phyloP scores from a whole-genome alignment of 2,113 vertebrate genomes.

The Brevimyrus niger region DNA sequence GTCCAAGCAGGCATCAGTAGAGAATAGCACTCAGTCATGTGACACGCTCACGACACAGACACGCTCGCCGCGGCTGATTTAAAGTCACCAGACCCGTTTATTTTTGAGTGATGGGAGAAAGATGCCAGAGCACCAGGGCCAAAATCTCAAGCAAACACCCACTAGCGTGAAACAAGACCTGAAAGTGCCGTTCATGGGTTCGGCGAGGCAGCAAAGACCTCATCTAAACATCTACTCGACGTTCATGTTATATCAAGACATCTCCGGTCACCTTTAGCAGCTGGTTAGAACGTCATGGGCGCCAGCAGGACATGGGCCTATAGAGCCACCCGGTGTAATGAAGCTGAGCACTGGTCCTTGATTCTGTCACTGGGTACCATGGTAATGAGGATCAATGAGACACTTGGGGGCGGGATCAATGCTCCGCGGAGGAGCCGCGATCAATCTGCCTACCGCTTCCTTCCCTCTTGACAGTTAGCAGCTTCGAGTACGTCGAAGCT shows the following conservation, averaged over 20 bases:
- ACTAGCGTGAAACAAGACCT: neutral
- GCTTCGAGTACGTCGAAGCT: constrained; percentile 34
- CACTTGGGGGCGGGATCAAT: constrained; percentile 35
- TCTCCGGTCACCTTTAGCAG: neutral
- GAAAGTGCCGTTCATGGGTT: neutral
- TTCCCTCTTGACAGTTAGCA: constrained; percentile 38
- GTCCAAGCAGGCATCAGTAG: neutral
- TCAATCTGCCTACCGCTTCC: constrained; percentile 31
- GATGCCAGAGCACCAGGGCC: neutral
- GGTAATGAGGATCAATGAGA: constrained; percentile 37
- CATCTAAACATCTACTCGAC: neutral
- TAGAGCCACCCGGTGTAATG: constrained; percentile 27
- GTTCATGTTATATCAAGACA: neutral
- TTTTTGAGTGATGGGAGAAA: neutral
- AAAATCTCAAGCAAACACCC: neutral
- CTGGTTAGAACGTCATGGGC: neutral
- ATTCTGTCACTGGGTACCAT: constrained; percentile 13
- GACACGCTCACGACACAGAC: neutral
- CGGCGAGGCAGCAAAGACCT: neutral
- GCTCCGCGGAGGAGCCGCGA: constrained; percentile 29
- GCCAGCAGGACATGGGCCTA: constrained; percentile 20
- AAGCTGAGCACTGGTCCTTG: neutral
- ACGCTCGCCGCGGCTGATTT: neutral
- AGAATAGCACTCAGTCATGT: neutral
- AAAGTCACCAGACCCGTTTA: neutral